phyloP scores from a whole-genome alignment of 1,140 invertebrate species.

The Colletes latitarsis region DNA sequence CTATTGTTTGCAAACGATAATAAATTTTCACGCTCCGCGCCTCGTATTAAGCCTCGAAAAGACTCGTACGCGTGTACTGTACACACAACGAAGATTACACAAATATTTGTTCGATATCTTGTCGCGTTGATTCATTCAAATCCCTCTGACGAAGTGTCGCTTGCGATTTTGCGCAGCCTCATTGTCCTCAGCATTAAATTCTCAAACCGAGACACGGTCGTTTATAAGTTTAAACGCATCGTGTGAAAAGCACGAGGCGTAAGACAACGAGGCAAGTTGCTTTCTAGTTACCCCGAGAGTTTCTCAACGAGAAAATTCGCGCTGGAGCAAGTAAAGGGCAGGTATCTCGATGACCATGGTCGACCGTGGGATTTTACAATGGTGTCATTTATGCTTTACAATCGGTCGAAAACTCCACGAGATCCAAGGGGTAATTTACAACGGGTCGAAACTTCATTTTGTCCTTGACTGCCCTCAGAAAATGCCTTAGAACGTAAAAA shows the following conservation, averaged over 20 bases:
- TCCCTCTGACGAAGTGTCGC: neutral
- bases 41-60: neutral
- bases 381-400: constrained; percentile 30
- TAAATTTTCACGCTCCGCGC: neutral
- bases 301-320: neutral
- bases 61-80: neutral
- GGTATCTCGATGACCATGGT: neutral
- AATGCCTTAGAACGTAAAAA: neutral
- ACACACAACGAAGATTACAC: neutral
- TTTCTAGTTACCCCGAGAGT: neutral
- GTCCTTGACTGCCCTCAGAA: neutral
- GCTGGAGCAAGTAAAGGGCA: neutral
- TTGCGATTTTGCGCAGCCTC: too few species aligned
- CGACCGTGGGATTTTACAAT: constrained; percentile 30
- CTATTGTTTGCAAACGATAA: constrained; percentile 2
- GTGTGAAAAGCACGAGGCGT: neutral
- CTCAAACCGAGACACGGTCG: neutral
- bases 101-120: too few species aligned
- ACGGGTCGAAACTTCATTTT: constrained; percentile 6
- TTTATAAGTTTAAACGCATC: neutral
- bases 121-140: neutral
- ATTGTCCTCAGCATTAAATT: neutral
- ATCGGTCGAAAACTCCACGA: constrained; percentile 12
- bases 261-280: neutral
- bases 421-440: constrained; percentile 46